Percentiles rank a stretch among this genome's conserved stretches.
Conservation (phyloP, 2,113 vertebrate genomes). For the Podarcis cretensis region DNA sequence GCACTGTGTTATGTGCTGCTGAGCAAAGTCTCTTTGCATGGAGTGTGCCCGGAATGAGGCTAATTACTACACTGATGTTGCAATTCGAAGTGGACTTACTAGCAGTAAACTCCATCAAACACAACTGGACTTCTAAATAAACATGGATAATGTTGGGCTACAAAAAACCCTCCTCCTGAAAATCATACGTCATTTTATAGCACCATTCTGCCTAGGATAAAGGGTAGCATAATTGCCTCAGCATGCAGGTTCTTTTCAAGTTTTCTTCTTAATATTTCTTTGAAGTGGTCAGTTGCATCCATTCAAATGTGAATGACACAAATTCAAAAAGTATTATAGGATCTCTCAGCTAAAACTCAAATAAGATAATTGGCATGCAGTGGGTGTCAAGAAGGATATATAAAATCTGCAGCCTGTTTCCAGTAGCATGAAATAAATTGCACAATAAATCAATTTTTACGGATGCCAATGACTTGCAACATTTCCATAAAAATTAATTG, state of each 20-base stretch:
- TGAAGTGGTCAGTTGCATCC: conserved; percentile 39
- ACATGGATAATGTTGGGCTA: no score
- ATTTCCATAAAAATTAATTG: conserved; percentile 84
- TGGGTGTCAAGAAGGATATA: conserved; percentile 44
- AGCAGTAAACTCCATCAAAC: no score
- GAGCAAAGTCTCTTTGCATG: no score
- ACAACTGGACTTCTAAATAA: no score
- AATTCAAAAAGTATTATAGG: conserved; percentile 49
- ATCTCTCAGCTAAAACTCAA: conserved; percentile 58
- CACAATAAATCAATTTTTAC: conserved; percentile 80
- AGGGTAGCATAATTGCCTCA: conserved; percentile 50
- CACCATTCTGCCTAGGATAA: not conserved
- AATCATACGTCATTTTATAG: no score
- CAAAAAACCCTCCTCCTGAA: no score
- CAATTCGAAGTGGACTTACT: no score
- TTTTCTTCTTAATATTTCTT: conserved; percentile 55
- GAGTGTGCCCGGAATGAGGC: no score
- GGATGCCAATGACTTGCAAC: conserved; percentile 78
- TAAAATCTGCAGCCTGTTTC: conserved; percentile 61
- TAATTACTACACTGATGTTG: no score
- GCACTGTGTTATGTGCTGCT: no score
- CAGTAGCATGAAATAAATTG: conserved; percentile 72
- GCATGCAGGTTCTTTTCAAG: conserved; percentile 48
- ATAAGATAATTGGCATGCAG: conserved; percentile 53
- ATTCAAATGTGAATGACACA: conserved; percentile 36